Base-by-base conservation (phyloP, 2,797 vertebrate genomes). In the Bradypodion pumilum region DNA sequence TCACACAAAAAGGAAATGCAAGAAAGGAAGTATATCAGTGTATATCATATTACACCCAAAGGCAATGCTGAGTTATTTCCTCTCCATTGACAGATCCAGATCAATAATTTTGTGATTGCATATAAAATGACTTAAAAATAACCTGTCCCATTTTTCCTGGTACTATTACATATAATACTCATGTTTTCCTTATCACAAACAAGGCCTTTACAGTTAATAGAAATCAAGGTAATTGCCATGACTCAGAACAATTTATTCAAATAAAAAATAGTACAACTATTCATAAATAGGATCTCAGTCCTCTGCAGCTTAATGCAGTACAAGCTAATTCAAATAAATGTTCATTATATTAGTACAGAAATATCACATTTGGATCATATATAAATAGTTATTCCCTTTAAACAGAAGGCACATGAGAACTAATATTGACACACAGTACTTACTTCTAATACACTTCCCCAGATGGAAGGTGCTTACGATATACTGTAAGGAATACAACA, bases 21-120 rank as follows among this genome's bases (percentile, higher is more conserved):
- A 93, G 90, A 89, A n/a, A 92, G 90, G 89, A n/a, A 92, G 84
- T 3, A 32, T 74, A 85, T n/a, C n/a, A n/a, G n/a, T n/a, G n/a
- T n/a, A n/a, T n/a, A n/a, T n/a, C n/a, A n/a, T n/a, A n/a, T n/a
- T n/a, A 87, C 81, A 83, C 44, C 84, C 49, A 74, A 84, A 80
- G 86, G 70, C 90, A 92, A 72, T 56, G 0, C 86, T 86, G 73
- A 88, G 88, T 85, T 62, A 27, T 91, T 88, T 85, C 85, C 90
- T 82, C 82, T 90, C 60, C 85, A 88, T 88, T 91, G 87, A 69
- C 59, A 60, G 78, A 87, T 84, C 62, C 87, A 86, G 56, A 87
- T 65, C 27, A 23, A 46, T 16, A 76, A 74, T 81, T 74, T 87
- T 80, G 87, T 90, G 89, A 83, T 0, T 1, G 10, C 37, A 80